Evolutionary conservation across 2,113 vertebrate genomes (phyloP), one percentile per base, ranked within the genome.

Genomic region (Tachysurus fulvidraco): DNA sequence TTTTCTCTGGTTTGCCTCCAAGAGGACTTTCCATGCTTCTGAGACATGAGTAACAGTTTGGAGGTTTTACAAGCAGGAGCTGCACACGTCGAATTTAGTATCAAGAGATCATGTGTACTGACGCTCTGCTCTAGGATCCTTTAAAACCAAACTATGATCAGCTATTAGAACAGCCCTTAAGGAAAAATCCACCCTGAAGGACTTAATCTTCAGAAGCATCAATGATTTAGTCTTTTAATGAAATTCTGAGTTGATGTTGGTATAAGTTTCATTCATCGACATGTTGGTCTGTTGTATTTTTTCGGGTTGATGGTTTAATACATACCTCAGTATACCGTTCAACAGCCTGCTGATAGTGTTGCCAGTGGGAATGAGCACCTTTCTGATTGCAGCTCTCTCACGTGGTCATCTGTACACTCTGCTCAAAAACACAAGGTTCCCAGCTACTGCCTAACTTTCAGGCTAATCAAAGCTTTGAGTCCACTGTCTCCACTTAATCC

Each of bases 1-100:
- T 36, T 67, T 65, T 65, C 57, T 57, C 87, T 82, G 60, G 83
- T 76, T 52, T 76, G 55, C 67, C 78, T 88, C 78, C 67, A 85
- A 14, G 44, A 82, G 6, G 87, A 81, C 78, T 82, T 82, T 77
- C 82, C 44, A 46, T 28, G 2, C 6, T 71, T 65, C 57, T 67
- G 71, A 64, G 23, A 67, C 8, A 50, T 54, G 71, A 46, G 71
- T 5, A 25, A 78, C 46, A 67, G 30, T 62, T 60, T 46, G 74
- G 5, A 17, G 7, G 30, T 77, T 85, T 36, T 21, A 10, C 10
- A 17, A 65, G 81, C 17, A 85, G 25, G 21, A 77, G 14, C 59
- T 52, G 13, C 2, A 54, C n/a, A 78, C 6, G 54, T 17, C 17
- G n/a, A 4, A 28, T 54, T 25, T 74, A 6, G 36, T 1, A 36